Conservation (phyloP, 2,113 vertebrate genomes). For the Chitala chitala region DNA sequence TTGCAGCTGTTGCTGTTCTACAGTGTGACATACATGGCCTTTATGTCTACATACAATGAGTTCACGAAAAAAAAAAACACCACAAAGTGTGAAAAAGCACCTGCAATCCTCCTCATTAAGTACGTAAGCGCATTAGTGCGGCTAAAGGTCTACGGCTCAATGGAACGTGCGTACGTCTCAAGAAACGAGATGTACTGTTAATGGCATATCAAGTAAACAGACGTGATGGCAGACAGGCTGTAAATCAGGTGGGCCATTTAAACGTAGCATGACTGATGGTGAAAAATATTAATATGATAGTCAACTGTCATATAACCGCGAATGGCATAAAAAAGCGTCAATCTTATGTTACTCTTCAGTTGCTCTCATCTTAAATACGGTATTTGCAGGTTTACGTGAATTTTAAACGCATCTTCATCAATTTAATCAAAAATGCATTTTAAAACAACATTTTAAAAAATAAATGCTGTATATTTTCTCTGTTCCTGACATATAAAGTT, state of each 20-base stretch:
- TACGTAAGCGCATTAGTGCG: neutral
- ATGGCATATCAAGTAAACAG: neutral
- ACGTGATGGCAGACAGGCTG: neutral
- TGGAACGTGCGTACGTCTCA: neutral
- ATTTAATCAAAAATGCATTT: no score
- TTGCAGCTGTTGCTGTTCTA: no score
- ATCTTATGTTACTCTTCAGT: no score
- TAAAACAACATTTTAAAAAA: no score
- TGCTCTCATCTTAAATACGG: no score
- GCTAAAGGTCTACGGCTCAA: neutral
- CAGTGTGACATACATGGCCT: no score
- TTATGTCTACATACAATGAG: neutral
- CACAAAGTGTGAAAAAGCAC: no score
- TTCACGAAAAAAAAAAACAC: neutral
- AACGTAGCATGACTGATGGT: neutral
- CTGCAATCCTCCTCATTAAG: constrained; percentile 1
- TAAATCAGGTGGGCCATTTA: neutral
- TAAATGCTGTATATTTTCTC: no score
- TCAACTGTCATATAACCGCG: neutral
- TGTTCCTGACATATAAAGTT: no score
- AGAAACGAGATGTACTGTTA: neutral
- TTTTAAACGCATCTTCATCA: no score
- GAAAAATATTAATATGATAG: neutral
- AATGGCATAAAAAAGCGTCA: neutral
- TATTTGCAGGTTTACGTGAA: no score